phyloP scores from a whole-genome alignment of 2,113 vertebrate species.

The Ahaetulla prasina region DNA sequence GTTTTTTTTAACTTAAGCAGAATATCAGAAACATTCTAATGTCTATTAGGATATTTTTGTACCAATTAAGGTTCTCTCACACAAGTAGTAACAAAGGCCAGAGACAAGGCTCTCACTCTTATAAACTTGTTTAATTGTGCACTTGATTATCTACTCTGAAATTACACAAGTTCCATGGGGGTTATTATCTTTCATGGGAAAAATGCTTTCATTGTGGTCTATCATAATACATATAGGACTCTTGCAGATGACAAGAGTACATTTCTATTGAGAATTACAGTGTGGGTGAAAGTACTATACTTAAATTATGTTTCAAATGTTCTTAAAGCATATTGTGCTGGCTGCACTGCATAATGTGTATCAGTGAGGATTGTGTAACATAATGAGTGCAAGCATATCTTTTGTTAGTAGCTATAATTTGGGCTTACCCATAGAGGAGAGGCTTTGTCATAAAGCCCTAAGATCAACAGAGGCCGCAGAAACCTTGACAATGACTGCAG shows the following conservation, averaged over 20 bases:
- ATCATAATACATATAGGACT: slow-evolving; percentile 67
- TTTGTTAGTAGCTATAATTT: slow-evolving; percentile 52
- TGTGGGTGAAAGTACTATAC: slow-evolving; percentile 63
- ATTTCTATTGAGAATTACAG: slow-evolving; percentile 65
- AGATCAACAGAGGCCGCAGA: slow-evolving; percentile 43
- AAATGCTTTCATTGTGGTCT: slow-evolving; percentile 69
- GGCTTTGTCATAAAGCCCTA: slow-evolving; percentile 43
- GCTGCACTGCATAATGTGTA: slow-evolving; percentile 47
- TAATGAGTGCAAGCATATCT: slow-evolving; percentile 51
- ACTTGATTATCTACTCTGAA: slow-evolving; percentile 69
- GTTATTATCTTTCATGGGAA: slow-evolving; percentile 70
- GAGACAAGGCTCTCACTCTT: slow-evolving; percentile 66
- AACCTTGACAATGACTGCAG: background rate
- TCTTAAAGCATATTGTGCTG: slow-evolving; percentile 38
- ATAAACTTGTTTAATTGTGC: slow-evolving; percentile 72
- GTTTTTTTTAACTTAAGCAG: slow-evolving; percentile 45
- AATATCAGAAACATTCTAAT: slow-evolving; percentile 56
- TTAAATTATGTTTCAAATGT: slow-evolving; percentile 52
- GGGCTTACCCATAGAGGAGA: slow-evolving; percentile 50
- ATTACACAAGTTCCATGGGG: slow-evolving; percentile 64
- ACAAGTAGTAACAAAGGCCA: slow-evolving; percentile 57
- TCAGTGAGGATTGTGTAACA: slow-evolving; percentile 53
- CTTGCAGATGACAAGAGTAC: slow-evolving; percentile 70
- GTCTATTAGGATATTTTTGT: slow-evolving; percentile 46
- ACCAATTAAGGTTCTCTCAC: slow-evolving; percentile 64